Conservation (phyloP, 2,113 vertebrate species). For the Talpa occidentalis region DNA sequence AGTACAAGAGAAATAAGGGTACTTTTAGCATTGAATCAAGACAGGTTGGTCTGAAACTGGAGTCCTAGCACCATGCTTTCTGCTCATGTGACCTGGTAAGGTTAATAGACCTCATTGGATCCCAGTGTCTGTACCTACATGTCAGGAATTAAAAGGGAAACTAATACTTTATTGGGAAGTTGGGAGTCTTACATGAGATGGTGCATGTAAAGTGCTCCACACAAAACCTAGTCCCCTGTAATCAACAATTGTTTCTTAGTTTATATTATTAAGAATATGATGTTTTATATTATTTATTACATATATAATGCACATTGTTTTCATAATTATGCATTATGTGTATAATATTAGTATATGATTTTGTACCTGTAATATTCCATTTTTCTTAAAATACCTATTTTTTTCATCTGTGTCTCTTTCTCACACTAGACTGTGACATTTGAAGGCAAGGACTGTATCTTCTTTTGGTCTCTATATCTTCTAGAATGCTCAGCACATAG, state of each 20-base stretch:
- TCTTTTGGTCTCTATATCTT: background rate
- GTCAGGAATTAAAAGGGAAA: background rate
- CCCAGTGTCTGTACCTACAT: background rate
- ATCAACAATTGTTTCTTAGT: background rate
- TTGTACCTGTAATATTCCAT: background rate
- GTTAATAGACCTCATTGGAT: background rate
- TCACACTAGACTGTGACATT: background rate
- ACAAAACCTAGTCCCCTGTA: background rate
- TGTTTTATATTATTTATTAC: background rate
- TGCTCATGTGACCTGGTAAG: background rate
- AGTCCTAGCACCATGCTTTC: background rate
- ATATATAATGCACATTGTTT: background rate
- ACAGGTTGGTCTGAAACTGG: background rate
- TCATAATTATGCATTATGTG: background rate
- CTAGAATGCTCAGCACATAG: background rate
- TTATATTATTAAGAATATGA: background rate
- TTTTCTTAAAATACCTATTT: background rate
- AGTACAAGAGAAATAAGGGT: rapidly evolving
- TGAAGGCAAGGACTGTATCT: background rate
- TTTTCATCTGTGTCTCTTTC: background rate
- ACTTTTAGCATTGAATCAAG: background rate
- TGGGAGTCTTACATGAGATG: background rate
- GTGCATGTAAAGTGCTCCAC: background rate
- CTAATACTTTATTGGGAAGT: background rate
- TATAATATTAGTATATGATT: background rate